Conservation (phyloP, 2,113 vertebrate species). For the Ciconia boyciana region DNA sequence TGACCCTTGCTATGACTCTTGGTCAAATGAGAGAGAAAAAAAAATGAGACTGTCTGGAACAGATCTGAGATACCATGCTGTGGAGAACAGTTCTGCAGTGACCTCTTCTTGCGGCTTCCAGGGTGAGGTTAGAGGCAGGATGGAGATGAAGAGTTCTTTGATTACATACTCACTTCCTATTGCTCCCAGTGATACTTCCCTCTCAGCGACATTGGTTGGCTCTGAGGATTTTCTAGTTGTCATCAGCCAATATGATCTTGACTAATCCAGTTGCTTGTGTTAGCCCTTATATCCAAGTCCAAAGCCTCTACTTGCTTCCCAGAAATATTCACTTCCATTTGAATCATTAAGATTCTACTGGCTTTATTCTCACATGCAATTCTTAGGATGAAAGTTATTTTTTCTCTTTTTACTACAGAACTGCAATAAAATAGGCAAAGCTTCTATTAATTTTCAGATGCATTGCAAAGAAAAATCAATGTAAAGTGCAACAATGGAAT, state of each 20-base stretch:
- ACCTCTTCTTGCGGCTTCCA: not conserved
- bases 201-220: not conserved
- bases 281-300: not conserved
- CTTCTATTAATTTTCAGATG: not conserved
- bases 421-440: not conserved
- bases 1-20: not conserved
- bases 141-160: not conserved
- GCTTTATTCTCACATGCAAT: not conserved
- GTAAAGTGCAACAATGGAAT: not conserved
- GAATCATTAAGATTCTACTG: not conserved
- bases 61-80: not conserved
- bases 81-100: not conserved
- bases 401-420: not conserved
- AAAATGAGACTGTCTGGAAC: not conserved
- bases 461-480: slow-evolving; percentile 28
- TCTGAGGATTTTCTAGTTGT: not conserved
- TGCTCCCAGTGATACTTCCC: not conserved
- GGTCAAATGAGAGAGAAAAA: not conserved
- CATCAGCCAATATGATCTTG: not conserved
- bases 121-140: not conserved
- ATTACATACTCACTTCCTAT: not conserved
- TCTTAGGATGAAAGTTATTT: not conserved
- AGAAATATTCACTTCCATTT: not conserved
- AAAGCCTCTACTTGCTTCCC: not conserved
- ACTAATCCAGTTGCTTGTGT: not conserved